Conservation (phyloP, 2,888 invertebrate genomes). For the Gortyna flavago region DNA sequence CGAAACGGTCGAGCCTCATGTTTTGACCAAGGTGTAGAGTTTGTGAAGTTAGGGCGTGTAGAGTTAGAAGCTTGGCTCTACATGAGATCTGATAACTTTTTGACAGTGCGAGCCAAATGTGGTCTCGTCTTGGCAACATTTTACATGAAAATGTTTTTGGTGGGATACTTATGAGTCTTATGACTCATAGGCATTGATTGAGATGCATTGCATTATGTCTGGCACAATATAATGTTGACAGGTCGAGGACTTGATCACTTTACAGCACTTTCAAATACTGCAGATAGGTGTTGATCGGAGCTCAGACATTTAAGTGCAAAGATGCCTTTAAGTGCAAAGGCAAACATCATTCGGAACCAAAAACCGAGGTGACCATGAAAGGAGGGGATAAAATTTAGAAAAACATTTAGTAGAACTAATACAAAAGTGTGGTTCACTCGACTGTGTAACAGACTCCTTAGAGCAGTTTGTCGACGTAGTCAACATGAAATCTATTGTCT, state of each 20-base stretch:
- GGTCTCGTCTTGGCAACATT: too few species aligned
- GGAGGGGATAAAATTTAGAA: background rate
- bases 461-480: constrained; percentile 21
- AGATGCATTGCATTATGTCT: constrained; percentile 13
- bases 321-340: background rate
- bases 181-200: constrained; percentile 7
- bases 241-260: background rate
- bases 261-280: background rate
- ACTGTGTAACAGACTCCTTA: background rate
- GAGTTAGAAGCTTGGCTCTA: too few species aligned
- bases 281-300: background rate
- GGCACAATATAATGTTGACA: constrained; percentile 1
- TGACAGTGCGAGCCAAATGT: too few species aligned
- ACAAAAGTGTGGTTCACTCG: background rate
- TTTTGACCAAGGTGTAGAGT: too few species aligned
- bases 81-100: too few species aligned
- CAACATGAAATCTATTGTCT: constrained; percentile 35
- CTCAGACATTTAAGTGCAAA: background rate
- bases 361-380: background rate
- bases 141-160: too few species aligned
- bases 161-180: too few species aligned
- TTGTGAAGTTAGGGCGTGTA: too few species aligned
- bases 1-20: too few species aligned
- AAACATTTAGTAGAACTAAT: background rate
- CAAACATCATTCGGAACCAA: background rate